Evolutionary conservation across 2,113 vertebrate species (phyloP), one percentile per base, ranked within the genome.

Genomic region (Pygoscelis adeliae): DNA sequence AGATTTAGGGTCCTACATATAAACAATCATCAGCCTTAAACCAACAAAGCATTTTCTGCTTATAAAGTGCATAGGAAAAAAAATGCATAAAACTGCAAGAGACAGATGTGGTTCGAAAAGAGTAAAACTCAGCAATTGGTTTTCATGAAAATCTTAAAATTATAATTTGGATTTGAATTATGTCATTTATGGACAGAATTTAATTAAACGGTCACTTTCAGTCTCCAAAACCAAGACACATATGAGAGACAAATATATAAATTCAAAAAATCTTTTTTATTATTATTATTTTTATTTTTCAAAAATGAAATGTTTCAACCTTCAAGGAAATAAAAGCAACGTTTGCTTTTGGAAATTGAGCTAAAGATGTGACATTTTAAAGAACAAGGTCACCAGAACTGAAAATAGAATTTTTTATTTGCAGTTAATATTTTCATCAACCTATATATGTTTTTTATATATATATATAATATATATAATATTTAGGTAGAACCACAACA

Each of bases 201-300:
- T 47, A 73, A 50, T 66, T 46, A 6, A 76, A 27, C 3, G 49
- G 8, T 50, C 13, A n/a, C 10, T 47, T 81, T 49, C 22, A 78
- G 19, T 56, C 42, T 65, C 40, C 15, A 74, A 76, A 85, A 16
- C 5, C 13, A 49, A 63, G 19, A 63, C 78, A n/a, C 0, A 9
- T 4, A 0, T 6, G 1, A 40, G 4, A 76, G 23, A 29, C 3
- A 81, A 66, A 70, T 50, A 2, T 38, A 17, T 27, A 20, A 2
- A 58, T 18, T 38, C 3, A 53, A 80, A 59, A 1, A 5, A 29
- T 8, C 11, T 25, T 13, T 30, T 36, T n/a, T 47, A 15, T 8
- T 36, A 5, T 42, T 42, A 42, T 15, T 42, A 46, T 49, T 61
- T 15, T 55, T 44, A n/a, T 50, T 42, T 46, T 63, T 5, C 1